Percentiles rank a stretch among this genome's conserved stretches.
phyloP scores from a whole-genome alignment of 2,888 invertebrate genomes.

The Netelia fuscicornis region DNA sequence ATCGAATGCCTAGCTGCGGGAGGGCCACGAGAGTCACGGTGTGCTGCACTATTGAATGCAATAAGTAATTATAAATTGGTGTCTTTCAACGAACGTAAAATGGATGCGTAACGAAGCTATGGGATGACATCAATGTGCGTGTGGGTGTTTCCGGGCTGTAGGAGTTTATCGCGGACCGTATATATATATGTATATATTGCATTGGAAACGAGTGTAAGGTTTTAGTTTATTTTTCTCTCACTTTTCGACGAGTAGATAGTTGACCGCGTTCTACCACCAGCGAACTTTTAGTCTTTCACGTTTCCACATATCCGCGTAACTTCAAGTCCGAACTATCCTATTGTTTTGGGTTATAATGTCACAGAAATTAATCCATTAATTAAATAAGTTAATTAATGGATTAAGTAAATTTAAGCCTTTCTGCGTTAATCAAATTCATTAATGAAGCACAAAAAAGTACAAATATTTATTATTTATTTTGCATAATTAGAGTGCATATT shows the following conservation, averaged over 20 bases:
- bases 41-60: conserved; percentile 75
- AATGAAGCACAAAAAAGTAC: too few species aligned
- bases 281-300: neutral
- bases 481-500: too few species aligned
- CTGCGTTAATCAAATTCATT: too few species aligned
- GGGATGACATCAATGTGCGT: conserved; percentile 32
- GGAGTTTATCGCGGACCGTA: neutral
- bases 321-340: too few species aligned
- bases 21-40: conserved; percentile 70
- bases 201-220: neutral
- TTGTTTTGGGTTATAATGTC: too few species aligned
- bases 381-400: too few species aligned
- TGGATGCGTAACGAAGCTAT: conserved; percentile 81
- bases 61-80: conserved; percentile 81
- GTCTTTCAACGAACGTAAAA: conserved; percentile 79
- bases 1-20: conserved; percentile 77
- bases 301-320: neutral
- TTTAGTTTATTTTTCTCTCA: neutral
- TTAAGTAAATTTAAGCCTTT: too few species aligned
- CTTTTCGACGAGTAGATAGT: neutral
- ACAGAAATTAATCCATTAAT: too few species aligned
- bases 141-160: conserved; percentile 4
- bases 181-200: neutral
- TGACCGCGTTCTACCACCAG: neutral
- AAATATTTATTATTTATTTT: too few species aligned